phyloP scores from a whole-genome alignment of 2,888 invertebrate species.

The Trisateles emortualis region DNA sequence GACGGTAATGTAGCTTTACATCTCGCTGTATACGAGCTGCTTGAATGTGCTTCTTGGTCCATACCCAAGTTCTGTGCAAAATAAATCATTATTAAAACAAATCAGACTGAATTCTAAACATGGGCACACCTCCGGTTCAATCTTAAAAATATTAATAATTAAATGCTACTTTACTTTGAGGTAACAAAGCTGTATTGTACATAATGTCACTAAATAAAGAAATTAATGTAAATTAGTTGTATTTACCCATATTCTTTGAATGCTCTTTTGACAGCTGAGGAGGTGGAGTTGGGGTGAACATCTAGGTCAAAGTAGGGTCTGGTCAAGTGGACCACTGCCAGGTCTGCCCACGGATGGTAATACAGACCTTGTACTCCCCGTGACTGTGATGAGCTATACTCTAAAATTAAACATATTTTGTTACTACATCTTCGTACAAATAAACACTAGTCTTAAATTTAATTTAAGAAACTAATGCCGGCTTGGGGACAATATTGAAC shows the following conservation, averaged over 20 bases:
- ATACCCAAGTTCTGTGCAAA: conserved; percentile 34
- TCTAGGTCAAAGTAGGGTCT: conserved; percentile 31
- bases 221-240: no score
- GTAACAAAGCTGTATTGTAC: no score
- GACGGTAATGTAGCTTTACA: not conserved
- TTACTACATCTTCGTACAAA: no score
- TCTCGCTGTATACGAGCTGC: conserved; percentile 4
- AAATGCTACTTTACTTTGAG: no score
- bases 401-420: conserved; percentile 2
- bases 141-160: no score
- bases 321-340: conserved; percentile 33
- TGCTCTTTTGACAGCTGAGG: conserved; percentile 7
- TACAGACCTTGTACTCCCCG: conserved; percentile 14
- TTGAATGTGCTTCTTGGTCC: conserved; percentile 39
- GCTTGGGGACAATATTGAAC: no score
- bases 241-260: conserved; percentile 34
- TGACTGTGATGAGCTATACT: not conserved
- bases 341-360: conserved; percentile 38
- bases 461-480: no score
- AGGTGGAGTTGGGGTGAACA: conserved; percentile 31
- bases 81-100: not conserved
- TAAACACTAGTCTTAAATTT: no score
- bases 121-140: no score
- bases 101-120: no score
- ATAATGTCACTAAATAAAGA: no score